Evolutionary conservation across 2,888 invertebrate genomes (phyloP).

Genomic region (Caenorhabditis sp.): DNA sequence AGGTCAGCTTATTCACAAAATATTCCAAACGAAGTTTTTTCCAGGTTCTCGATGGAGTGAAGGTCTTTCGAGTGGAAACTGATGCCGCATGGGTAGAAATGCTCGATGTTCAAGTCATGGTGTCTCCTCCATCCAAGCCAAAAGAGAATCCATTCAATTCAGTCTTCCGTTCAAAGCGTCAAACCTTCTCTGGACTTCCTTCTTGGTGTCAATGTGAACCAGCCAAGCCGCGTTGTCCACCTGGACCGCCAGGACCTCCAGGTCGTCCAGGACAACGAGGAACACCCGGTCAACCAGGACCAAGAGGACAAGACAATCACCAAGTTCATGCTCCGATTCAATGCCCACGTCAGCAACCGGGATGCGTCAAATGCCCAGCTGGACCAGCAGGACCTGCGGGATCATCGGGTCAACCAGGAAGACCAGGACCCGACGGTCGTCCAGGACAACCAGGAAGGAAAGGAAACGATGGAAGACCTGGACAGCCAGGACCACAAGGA

Average conservation of each 20-base stretch:
- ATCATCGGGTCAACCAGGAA: slow-evolving; percentile 65
- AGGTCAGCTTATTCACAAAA: slow-evolving; percentile 29
- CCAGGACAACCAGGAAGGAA: slow-evolving; percentile 60
- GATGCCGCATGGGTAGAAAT: slow-evolving; percentile 77
- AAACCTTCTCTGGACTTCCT: slow-evolving; percentile 74
- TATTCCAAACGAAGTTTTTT: not conserved
- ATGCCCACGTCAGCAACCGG: slow-evolving; percentile 68
- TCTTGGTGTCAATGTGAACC: slow-evolving; percentile 78
- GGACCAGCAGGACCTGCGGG: slow-evolving; percentile 66
- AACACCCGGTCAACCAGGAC: slow-evolving; percentile 70
- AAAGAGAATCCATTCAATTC: slow-evolving; percentile 73
- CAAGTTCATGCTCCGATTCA: slow-evolving; percentile 70
- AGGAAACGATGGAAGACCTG: slow-evolving; percentile 65
- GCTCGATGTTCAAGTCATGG: slow-evolving; percentile 77
- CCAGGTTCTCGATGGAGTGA: slow-evolving; percentile 75
- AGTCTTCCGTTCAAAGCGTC: slow-evolving; percentile 76
- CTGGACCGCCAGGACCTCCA: slow-evolving; percentile 76
- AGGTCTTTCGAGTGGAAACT: slow-evolving; percentile 76
- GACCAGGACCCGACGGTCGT: slow-evolving; percentile 74
- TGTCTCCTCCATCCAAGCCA: slow-evolving; percentile 80
- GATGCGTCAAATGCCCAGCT: slow-evolving; percentile 72
- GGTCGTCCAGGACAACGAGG: slow-evolving; percentile 74
- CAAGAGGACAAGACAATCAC: slow-evolving; percentile 73
- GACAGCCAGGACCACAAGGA: slow-evolving; percentile 66
- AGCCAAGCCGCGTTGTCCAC: slow-evolving; percentile 74